Base-by-base conservation (phyloP, 2,797 vertebrate genomes). In the Clarias fuscus region DNA sequence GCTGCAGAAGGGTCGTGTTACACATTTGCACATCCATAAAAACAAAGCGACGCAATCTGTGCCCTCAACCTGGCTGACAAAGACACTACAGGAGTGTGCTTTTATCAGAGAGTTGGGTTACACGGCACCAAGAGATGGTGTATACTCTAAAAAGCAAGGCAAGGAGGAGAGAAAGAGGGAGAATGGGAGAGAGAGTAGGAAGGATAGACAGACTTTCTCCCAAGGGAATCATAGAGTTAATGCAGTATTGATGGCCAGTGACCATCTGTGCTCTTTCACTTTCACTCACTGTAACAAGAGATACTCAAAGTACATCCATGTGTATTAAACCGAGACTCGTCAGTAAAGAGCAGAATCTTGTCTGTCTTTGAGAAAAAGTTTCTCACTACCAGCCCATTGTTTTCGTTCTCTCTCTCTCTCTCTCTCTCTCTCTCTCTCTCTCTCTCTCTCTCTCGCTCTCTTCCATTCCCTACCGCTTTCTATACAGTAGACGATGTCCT, bases 101-200 rank as follows among this genome's bases (percentile, higher is more conserved):
- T 92, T 93, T 89, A 92, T 90, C 86, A 7, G 58, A 86, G 85
- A 88, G 82, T 95, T 89, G 30, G 6, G 89, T 94, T 94, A 93
- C 94, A 86, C 80, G 58, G 77, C 56, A 62, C 2, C 18, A 40
- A 78, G 56, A n/a, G 61, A 80, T 80, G 78, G 33, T 48, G 61
- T 43, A 64, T 13, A 78, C 56, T 53, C 72, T 37, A 17, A 70
- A 71, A 71, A 37, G 24, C 37, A 81, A 70, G 17, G 67, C n/a
- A 84, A 62, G 15, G 24, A 77, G 48, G 5, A 33, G 40, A 30
- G 79, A 61, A 79, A 58, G 48, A 75, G 18, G 40, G 82, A 82
- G 40, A 48, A 18, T 67, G 27, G 48, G 33, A 48, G 15, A 53
- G 48, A 62, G 56, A 37, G 48, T 64, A 33, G 30, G n/a, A 56